Base-by-base conservation (phyloP, 1,140 invertebrate genomes). In the Conus ventricosus region DNA sequence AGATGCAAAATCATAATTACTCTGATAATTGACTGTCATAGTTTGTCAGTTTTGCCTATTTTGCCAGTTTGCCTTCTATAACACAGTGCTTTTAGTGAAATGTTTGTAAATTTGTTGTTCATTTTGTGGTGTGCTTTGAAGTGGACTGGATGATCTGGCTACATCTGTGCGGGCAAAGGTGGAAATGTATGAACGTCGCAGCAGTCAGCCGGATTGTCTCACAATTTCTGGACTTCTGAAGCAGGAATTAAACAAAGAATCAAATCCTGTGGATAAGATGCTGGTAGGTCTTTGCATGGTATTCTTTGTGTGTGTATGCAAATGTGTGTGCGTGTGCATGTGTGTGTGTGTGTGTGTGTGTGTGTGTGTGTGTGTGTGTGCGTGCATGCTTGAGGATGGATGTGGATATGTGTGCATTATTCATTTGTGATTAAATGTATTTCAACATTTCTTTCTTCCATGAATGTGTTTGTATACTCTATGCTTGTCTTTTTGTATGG, bases 121-220 rank as follows among this genome's bases (percentile, higher is more conserved):
- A 20, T 71, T 7, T 71, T 71, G 11, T 71, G 67, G 20, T 4
- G 67, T n/a, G 67, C 20, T 20, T 71, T 71, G 67, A 71, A 71
- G 78, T 15, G 57, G 71, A 27, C 54, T 87, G 53, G 71, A 78
- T 15, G 85, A 78, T 25, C 27, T 87, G 53, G 85, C 71, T 10
- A 25, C 20, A 11, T 87, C 71, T 10, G 85, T 87, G 53, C 85
- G 85, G 23, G 71, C 85, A 17, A 87, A 87, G 25, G 85, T 87
- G 75, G 85, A 87, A 25, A 55, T 87, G 85, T 87, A 80, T 80
- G 85, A 87, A 54, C 71, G 85, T 27, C 67, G 75, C 11, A 87
- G 75, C 75, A 87, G 85, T 39, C 53, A 78, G 53, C 71, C 85
- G 57, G 85, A 87, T 13, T 71, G 67, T 71, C 57, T n/a, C 51